Evolutionary conservation across 2,888 invertebrate species (phyloP).

Genomic region (Hydraecia micacea): DNA sequence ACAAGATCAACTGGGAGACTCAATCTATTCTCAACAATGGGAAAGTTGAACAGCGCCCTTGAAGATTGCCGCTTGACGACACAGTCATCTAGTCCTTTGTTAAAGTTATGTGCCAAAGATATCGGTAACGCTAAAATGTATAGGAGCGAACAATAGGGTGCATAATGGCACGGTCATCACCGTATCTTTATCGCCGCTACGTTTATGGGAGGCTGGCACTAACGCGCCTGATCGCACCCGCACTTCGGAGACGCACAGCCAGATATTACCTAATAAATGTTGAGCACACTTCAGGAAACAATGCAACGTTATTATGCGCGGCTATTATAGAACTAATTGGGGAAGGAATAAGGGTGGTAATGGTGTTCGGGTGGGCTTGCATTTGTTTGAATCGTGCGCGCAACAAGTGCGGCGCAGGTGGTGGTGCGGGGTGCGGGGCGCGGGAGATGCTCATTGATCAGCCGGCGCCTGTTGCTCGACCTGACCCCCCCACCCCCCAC

Average conservation of each 20-base stretch:
- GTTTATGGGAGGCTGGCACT: conserved; percentile 61
- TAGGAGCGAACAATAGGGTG: conserved; percentile 61
- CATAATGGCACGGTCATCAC: conserved; percentile 67
- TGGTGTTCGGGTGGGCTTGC: conserved; percentile 54
- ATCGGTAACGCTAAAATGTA: conserved; percentile 58
- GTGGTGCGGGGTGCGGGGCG: conserved; percentile 67
- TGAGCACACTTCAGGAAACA: conserved; percentile 62
- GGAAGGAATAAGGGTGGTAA: conserved; percentile 43
- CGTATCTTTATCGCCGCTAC: conserved; percentile 68
- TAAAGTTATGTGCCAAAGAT: conserved; percentile 53
- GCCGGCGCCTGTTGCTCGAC: conserved; percentile 85
- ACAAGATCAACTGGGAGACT: conserved; percentile 51
- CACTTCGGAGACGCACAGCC: conserved; percentile 44
- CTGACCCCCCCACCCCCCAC: conserved; percentile 70
- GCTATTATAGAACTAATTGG: conserved; percentile 46
- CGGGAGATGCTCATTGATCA: conserved; percentile 85
- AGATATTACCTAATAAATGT: conserved; percentile 57
- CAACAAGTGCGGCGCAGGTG: conserved; percentile 89
- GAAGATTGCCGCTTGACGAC: conserved; percentile 39
- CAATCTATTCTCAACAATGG: conserved; percentile 51
- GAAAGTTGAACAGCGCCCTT: conserved; percentile 48
- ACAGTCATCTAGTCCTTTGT: conserved; percentile 36
- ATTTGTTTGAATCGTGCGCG: conserved; percentile 79
- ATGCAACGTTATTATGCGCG: conserved; percentile 59
- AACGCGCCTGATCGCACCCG: conserved; percentile 56